Conservation (phyloP, 2,797 vertebrate genomes). For the Sciurus carolinensis region DNA sequence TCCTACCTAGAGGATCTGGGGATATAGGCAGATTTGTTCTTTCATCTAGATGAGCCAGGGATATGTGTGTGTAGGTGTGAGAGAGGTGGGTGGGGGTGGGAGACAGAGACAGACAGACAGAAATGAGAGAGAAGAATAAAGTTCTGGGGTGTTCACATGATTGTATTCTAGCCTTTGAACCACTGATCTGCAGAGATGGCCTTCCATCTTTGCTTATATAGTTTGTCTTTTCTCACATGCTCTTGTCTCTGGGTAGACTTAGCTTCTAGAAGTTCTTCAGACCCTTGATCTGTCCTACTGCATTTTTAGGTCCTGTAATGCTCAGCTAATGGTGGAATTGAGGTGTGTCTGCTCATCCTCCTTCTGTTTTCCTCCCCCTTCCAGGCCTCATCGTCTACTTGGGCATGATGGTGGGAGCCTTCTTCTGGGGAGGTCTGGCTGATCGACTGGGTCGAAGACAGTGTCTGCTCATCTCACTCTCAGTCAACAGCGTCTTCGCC, state of each 20-base stretch:
- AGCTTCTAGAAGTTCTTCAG: slow-evolving; percentile 11
- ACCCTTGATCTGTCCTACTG: neutral
- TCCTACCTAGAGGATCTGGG: neutral
- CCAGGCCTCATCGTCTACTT: slow-evolving; percentile 98
- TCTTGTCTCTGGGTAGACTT: neutral
- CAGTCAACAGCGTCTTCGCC: slow-evolving; percentile 98
- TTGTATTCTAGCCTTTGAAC: neutral
- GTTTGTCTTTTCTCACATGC: neutral
- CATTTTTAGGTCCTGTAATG: neutral
- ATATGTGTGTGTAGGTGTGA: neutral
- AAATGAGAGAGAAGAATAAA: neutral
- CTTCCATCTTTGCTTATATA: neutral
- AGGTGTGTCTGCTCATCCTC: neutral
- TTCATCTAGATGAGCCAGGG: neutral
- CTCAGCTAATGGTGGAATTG: neutral
- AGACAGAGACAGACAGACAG: neutral
- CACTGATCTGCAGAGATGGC: neutral
- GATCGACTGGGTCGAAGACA: slow-evolving; percentile 96
- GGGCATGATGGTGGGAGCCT: slow-evolving; percentile 99
- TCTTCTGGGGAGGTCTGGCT: slow-evolving; percentile 97
- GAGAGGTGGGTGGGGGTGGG: neutral
- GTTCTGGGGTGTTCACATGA: neutral
- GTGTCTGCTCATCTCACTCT: slow-evolving; percentile 98
- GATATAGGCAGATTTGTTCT: neutral
- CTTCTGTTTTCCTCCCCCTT: neutral